Percentiles rank a stretch among this genome's conserved stretches.
Evolutionary conservation across 1,140 invertebrate genomes (phyloP).

Genomic region (Stegodyphus dumicola): DNA sequence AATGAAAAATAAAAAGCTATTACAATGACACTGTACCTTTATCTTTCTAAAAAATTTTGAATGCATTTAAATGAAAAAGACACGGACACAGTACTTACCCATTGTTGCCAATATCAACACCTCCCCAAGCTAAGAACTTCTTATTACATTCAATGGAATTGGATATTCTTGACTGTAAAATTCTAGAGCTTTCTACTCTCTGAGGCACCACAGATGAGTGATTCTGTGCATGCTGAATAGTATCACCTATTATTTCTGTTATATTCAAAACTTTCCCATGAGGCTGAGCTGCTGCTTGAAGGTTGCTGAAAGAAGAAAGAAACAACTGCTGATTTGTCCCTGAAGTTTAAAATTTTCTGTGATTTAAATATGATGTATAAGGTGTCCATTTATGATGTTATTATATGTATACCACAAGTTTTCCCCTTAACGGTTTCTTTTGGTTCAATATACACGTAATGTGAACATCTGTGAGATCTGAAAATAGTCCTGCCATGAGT

Average conservation of each 20-base stretch:
- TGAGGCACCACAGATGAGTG: background rate
- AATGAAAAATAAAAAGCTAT: background rate
- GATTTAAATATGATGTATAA: no score
- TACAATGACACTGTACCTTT: background rate
- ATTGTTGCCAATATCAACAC: slow-evolving; percentile 29
- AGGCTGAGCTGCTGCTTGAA: slow-evolving; percentile 47
- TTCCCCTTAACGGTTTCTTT: no score
- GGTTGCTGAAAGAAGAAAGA: background rate
- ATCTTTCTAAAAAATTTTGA: background rate
- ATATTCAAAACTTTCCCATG: slow-evolving; percentile 28
- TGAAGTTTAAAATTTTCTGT: no score
- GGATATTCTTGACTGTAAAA: background rate
- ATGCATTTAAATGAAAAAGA: background rate
- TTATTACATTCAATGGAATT: slow-evolving; percentile 34
- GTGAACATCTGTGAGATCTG: no score
- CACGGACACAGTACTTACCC: background rate
- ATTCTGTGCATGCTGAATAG: no score
- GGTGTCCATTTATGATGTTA: no score
- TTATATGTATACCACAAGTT: no score
- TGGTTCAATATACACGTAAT: no score
- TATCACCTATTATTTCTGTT: slow-evolving; percentile 17
- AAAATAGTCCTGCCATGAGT: no score
- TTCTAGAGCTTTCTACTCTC: background rate
- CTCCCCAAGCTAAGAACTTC: slow-evolving; percentile 42
- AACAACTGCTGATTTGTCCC: no score